Conservation (phyloP, 2,888 invertebrate species). For the Busseola fusca region DNA sequence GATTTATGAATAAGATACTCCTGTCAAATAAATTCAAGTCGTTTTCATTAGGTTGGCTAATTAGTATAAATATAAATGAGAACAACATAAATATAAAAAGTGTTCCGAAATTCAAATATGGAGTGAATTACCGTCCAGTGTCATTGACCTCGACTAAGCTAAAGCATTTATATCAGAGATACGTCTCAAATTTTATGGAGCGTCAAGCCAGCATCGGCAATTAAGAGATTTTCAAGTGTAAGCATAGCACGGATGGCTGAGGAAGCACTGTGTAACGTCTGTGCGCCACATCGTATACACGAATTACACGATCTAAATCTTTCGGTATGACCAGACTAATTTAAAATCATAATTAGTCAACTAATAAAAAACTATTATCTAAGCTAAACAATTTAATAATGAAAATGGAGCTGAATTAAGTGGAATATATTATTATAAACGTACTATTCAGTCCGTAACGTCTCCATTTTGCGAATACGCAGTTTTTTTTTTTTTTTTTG, state of each 20-base stretch:
- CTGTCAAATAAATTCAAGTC: constrained; percentile 23
- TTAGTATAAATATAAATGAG: constrained; percentile 41
- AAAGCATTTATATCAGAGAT: constrained; percentile 78
- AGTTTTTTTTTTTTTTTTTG: constrained; percentile 54
- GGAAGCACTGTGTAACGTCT: constrained; percentile 58
- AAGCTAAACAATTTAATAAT: constrained; percentile 46
- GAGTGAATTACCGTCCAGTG: constrained; percentile 61
- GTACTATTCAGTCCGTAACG: constrained; percentile 52
- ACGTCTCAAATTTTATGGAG: constrained; percentile 85
- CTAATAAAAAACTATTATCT: constrained; percentile 51
- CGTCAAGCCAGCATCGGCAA: constrained; percentile 80
- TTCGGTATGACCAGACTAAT: constrained; percentile 57
- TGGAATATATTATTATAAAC: constrained; percentile 53
- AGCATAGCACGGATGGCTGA: constrained; percentile 78
- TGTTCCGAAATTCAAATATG: constrained; percentile 58
- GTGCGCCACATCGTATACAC: constrained; percentile 68
- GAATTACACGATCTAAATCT: constrained; percentile 62
- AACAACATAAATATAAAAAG: constrained; percentile 37
- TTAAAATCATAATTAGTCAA: constrained; percentile 60
- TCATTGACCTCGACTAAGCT: constrained; percentile 77
- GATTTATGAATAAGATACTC: constrained; percentile 8
- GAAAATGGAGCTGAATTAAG: constrained; percentile 43
- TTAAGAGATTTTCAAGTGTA: constrained; percentile 81
- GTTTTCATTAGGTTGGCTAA: constrained; percentile 40
- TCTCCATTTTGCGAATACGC: constrained; percentile 45